A percentile compares a stretch with the other conserved stretches of the same genome.
phyloP scores from a whole-genome alignment of 1,140 invertebrate genomes.

The Drosophila arizonae region DNA sequence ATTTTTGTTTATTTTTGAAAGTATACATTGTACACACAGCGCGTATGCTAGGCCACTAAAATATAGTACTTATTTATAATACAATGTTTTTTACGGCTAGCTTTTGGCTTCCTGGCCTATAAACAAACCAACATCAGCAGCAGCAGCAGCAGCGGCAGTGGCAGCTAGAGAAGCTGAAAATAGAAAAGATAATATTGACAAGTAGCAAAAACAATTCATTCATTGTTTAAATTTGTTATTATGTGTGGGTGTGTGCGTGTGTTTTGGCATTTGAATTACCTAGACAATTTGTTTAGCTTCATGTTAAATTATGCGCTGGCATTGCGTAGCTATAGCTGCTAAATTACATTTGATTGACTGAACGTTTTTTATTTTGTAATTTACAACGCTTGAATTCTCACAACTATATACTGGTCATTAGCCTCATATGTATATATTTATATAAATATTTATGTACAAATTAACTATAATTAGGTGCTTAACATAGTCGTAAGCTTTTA shows the following conservation, averaged over 20 bases:
- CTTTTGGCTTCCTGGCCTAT: slow-evolving; percentile 62
- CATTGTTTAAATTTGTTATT: slow-evolving; percentile 61
- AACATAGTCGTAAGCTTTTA: slow-evolving; percentile 13
- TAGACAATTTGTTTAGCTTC: slow-evolving; percentile 24
- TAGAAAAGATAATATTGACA: slow-evolving; percentile 73
- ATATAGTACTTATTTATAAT: slow-evolving; percentile 65
- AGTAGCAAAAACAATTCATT: slow-evolving; percentile 76
- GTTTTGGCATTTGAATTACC: slow-evolving; percentile 20
- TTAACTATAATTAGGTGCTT: not conserved
- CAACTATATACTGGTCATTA: not conserved
- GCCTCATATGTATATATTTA: not conserved
- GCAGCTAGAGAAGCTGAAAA: slow-evolving; percentile 25
- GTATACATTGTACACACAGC: slow-evolving; percentile 10
- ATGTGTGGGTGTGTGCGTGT: slow-evolving; percentile 1
- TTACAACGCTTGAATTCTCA: not conserved
- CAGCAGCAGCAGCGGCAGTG: slow-evolving; percentile 4
- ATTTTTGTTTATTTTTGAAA: slow-evolving; percentile 58
- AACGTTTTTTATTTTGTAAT: not conserved
- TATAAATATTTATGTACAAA: not conserved
- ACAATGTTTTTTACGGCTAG: slow-evolving; percentile 70
- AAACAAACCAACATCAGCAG: slow-evolving; percentile 55
- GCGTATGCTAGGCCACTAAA: slow-evolving; percentile 37
- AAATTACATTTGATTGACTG: slow-evolving; percentile 8
- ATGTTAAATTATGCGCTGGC: slow-evolving; percentile 21
- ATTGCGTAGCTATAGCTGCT: not conserved